Conservation (phyloP, 2,797 vertebrate genomes). For the Melanogrammus aeglefinus region DNA sequence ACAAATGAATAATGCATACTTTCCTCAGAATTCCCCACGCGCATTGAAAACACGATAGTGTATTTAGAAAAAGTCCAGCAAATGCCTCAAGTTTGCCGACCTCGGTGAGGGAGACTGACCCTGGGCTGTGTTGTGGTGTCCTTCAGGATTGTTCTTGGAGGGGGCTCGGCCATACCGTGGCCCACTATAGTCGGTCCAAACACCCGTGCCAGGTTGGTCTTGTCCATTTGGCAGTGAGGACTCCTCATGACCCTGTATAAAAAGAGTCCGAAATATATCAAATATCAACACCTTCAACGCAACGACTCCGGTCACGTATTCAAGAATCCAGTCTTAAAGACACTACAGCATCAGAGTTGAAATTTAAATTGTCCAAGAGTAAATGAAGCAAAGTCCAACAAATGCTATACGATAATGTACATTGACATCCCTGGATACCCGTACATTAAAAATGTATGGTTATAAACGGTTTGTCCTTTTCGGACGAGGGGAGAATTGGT, state of each 20-base stretch:
- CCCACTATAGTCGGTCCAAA: conserved; percentile 85
- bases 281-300: background rate
- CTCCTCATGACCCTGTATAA: conserved; percentile 67
- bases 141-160: conserved; percentile 75
- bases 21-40: background rate
- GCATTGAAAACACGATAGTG: too few relatives aligned
- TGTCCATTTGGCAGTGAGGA: conserved; percentile 78
- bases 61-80: background rate
- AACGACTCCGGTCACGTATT: background rate
- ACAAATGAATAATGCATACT: background rate
- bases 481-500: conserved; percentile 11
- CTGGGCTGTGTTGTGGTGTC: conserved; percentile 77
- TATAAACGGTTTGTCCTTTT: conserved; percentile 9
- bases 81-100: background rate
- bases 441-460: background rate
- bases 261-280: background rate
- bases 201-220: conserved; percentile 77
- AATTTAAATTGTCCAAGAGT: too few relatives aligned
- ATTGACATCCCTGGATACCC: background rate
- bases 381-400: background rate
- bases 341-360: background rate
- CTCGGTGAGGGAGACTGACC: conserved; percentile 53
- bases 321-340: background rate
- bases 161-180: conserved; percentile 74
- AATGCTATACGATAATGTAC: background rate